phyloP scores from a whole-genome alignment of 2,113 vertebrate genomes.

The Raja brachyura region DNA sequence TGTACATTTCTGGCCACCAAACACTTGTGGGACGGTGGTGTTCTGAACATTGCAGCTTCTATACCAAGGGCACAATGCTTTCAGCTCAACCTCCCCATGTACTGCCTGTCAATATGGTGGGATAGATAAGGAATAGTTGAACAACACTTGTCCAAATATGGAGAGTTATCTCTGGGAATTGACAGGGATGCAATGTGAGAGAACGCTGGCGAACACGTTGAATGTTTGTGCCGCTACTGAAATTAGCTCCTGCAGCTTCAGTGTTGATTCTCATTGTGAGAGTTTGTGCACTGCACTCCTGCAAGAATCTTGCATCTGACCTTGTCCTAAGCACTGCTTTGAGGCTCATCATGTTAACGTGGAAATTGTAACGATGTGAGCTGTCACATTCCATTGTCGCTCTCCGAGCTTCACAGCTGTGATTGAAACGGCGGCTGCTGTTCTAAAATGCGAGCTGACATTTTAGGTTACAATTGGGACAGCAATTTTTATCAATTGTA shows the following conservation, averaged over 20 bases:
- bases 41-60: neutral
- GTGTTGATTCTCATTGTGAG: too few relatives aligned
- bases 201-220: neutral
- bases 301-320: too few relatives aligned
- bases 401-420: too few relatives aligned
- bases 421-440: too few relatives aligned
- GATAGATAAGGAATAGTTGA: slow-evolving; percentile 5
- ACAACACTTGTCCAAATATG: neutral
- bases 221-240: neutral
- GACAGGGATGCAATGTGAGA: neutral
- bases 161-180: neutral
- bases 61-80: neutral
- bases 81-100: neutral
- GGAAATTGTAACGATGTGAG: too few relatives aligned
- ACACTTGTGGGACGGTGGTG: neutral
- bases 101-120: neutral
- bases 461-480: too few relatives aligned
- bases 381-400: too few relatives aligned
- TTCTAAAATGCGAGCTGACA: too few relatives aligned
- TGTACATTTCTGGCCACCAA: neutral
- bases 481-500: too few relatives aligned
- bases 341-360: too few relatives aligned
- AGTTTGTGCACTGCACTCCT: too few relatives aligned
- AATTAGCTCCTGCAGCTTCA: neutral
- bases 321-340: too few relatives aligned